Evolutionary conservation across 1,140 invertebrate genomes (phyloP).

Genomic region (Cherax quadricarinatus): DNA sequence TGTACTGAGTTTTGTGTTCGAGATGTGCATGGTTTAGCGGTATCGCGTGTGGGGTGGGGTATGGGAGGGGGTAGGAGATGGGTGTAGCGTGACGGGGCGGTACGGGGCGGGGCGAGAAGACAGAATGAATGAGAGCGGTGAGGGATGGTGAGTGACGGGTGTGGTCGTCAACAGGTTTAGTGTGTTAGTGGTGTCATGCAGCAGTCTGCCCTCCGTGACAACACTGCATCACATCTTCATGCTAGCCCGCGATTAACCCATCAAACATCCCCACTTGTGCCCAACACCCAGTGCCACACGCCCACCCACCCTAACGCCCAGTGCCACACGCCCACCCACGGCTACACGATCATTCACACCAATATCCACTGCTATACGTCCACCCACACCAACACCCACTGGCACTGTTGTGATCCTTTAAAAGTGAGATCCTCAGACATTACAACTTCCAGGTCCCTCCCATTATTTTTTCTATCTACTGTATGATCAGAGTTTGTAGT

Average conservation of each 20-base stretch:
- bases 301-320: background rate
- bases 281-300: background rate
- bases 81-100: background rate
- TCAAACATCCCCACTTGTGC: background rate
- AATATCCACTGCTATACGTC: no score
- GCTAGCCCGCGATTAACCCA: background rate
- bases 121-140: background rate
- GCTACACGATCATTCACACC: background rate
- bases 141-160: background rate
- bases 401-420: no score
- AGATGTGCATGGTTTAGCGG: background rate
- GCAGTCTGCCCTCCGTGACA: background rate
- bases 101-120: no score
- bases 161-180: background rate
- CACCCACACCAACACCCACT: no score
- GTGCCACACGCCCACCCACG: background rate
- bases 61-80: background rate
- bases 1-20: background rate
- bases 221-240: background rate
- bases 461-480: no score
- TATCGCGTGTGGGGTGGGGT: background rate
- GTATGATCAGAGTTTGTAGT: no score
- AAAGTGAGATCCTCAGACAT: no score
- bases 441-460: no score
- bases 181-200: background rate